Conservation (phyloP, 1,140 invertebrate genomes). For the Bombus confusus region DNA sequence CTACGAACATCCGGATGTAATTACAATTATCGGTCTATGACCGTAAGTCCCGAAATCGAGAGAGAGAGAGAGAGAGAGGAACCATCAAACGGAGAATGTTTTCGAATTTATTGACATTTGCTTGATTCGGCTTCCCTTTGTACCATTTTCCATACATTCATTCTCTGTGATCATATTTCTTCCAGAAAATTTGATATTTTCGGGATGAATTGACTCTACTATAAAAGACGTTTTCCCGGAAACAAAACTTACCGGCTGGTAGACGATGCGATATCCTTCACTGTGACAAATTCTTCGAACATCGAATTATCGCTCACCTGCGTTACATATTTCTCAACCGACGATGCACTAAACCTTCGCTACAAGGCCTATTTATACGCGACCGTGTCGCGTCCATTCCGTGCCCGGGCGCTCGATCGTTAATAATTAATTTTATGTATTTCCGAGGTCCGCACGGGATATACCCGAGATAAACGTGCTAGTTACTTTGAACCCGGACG, state of each 20-base stretch:
- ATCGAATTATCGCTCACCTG: not conserved
- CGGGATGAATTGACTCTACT: not conserved
- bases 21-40: slow-evolving; percentile 14
- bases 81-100: not conserved
- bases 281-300: not conserved
- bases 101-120: slow-evolving; percentile 9
- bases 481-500: too few species aligned
- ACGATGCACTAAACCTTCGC: not conserved
- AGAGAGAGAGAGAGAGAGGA: too few species aligned
- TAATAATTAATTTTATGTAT: too few species aligned
- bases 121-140: not conserved
- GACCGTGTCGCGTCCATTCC: too few species aligned
- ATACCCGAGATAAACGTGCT: too few species aligned
- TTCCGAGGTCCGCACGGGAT: too few species aligned
- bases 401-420: too few species aligned
- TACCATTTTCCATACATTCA: not conserved
- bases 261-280: not conserved
- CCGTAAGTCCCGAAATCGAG: not conserved
- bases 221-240: not conserved
- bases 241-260: not conserved
- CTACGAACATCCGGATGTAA: slow-evolving; percentile 1
- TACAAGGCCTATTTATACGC: too few species aligned
- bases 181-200: slow-evolving; percentile 12
- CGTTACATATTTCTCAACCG: not conserved
- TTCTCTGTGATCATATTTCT: not conserved